These are phyloP conservation scores for Eupithecia subumbrata DNA, from an alignment of 2,888 invertebrate species.

Conservation along the genomic window DNA sequence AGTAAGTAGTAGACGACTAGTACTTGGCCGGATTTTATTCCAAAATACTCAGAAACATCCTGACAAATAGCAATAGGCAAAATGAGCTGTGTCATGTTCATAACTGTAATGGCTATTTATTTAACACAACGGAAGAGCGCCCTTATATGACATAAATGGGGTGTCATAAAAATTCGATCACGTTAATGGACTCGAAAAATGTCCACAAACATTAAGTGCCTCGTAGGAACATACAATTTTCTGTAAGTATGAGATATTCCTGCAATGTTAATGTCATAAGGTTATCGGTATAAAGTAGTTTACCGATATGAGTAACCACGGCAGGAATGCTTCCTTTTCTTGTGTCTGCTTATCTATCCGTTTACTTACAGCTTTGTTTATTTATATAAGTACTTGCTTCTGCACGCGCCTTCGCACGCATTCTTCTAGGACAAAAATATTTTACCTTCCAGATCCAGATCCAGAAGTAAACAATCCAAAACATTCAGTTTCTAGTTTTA, in stretches of 20 bases:
- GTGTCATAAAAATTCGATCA: neutral
- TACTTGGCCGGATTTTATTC: no score
- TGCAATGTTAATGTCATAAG: neutral
- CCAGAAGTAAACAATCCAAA: neutral
- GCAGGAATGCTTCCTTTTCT: slow-evolving; percentile 7
- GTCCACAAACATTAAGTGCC: neutral
- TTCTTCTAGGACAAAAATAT: neutral
- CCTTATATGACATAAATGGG: neutral
- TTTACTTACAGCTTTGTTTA: neutral
- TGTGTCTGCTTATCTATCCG: neutral
- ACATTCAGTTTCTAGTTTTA: neutral
- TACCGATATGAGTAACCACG: neutral
- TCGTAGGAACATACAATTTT: neutral
- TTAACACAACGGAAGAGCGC: neutral
- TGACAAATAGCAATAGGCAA: neutral
- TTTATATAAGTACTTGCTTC: neutral
- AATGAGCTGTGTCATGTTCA: neutral
- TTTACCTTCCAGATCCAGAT: neutral
- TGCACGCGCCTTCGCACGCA: neutral
- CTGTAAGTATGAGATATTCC: neutral
- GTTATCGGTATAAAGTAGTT: slow-evolving; percentile 6
- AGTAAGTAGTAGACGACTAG: no score
- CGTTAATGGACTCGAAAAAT: neutral
- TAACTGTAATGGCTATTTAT: neutral
- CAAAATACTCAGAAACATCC: neutral